Percentiles rank a stretch among this genome's conserved stretches.
Conservation (phyloP, 2,888 invertebrate genomes). For the Melanophora roralis region DNA sequence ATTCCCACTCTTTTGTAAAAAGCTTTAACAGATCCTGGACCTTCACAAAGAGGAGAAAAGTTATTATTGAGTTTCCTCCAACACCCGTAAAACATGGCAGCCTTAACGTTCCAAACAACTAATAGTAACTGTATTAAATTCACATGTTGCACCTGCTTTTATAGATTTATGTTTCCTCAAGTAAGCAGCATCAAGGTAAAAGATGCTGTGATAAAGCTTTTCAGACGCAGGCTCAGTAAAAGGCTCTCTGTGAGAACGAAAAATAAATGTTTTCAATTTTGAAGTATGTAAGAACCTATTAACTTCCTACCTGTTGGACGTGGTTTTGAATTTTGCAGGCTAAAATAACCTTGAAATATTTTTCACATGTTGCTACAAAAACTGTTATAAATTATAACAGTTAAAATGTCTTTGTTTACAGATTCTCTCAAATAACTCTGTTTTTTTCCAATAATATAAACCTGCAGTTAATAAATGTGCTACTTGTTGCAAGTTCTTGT, state of each 20-base stretch:
- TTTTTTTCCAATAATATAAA: not conserved
- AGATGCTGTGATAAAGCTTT: conserved; percentile 41
- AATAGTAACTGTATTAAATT: conserved; percentile 58
- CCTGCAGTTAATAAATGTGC: conserved; percentile 35
- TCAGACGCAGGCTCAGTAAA: not conserved
- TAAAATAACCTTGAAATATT: conserved; percentile 48
- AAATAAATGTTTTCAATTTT: conserved; percentile 52
- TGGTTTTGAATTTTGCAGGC: conserved; percentile 21
- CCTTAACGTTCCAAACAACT: conserved; percentile 43
- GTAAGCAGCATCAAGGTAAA: conserved; percentile 45
- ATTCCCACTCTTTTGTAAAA: not conserved
- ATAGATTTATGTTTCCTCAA: conserved; percentile 42
- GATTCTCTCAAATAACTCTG: not conserved
- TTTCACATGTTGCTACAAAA: conserved; percentile 33
- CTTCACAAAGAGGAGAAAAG: not conserved
- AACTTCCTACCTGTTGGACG: conserved; percentile 58
- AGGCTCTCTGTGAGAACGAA: not conserved
- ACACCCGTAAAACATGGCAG: not conserved
- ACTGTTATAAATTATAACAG: not conserved
- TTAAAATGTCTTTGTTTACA: not conserved
- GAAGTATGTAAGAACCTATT: conserved; percentile 28
- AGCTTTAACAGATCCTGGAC: not conserved
- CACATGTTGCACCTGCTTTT: conserved; percentile 58
- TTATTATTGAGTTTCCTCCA: not conserved
- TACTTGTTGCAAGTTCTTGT: conserved; percentile 49